Conservation (phyloP, 2,888 invertebrate genomes). For the Norana najaformis region DNA sequence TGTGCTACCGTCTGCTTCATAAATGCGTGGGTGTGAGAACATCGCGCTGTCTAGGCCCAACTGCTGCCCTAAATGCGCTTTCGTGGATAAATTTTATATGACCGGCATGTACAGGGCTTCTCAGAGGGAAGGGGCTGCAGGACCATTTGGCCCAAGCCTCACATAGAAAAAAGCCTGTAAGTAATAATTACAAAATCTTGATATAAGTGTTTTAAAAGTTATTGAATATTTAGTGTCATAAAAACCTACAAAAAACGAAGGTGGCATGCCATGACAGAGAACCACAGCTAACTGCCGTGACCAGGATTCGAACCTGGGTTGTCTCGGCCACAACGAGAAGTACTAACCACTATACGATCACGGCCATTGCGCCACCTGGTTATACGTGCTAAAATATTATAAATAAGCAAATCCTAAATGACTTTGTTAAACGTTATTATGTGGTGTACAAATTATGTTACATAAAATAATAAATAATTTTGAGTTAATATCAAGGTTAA, state of each 20-base stretch:
- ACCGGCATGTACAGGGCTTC: too few species aligned
- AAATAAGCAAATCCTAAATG: not conserved
- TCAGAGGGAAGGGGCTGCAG: too few species aligned
- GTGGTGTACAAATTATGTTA: not conserved
- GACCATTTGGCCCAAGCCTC: too few species aligned
- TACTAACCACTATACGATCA: slow-evolving; percentile 13
- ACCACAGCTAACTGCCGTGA: slow-evolving; percentile 13
- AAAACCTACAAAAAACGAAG: not conserved
- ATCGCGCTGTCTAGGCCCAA: too few species aligned
- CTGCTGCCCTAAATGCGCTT: too few species aligned
- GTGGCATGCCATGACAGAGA: not conserved
- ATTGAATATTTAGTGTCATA: not conserved
- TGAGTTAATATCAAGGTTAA: not conserved
- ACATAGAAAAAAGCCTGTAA: too few species aligned
- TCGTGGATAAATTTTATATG: too few species aligned
- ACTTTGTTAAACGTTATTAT: not conserved
- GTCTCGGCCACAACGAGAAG: slow-evolving; percentile 13
- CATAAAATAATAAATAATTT: not conserved
- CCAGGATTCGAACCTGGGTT: slow-evolving; percentile 13
- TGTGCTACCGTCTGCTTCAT: too few species aligned
- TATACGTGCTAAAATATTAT: not conserved
- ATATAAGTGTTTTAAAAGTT: not conserved
- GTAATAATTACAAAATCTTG: not conserved
- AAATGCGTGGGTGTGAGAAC: too few species aligned
- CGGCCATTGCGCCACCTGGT: slow-evolving; percentile 13